Percentiles rank a stretch among this genome's conserved stretches.
Conservation (phyloP, 2,113 vertebrate genomes). For the Heloderma charlesbogerti region DNA sequence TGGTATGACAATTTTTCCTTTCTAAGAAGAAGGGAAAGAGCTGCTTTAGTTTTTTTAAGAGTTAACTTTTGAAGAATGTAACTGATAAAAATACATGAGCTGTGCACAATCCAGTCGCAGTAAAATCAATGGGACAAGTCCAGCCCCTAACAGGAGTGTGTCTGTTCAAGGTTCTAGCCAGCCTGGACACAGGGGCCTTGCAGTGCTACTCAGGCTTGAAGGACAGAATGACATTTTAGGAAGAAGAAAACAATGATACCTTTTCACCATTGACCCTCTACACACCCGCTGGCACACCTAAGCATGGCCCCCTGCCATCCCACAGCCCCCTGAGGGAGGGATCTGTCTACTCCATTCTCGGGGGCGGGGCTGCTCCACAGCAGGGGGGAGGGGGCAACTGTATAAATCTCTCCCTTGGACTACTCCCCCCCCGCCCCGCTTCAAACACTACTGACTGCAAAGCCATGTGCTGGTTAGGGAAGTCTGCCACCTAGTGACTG, state of each 20-base stretch:
- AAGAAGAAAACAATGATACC: background rate
- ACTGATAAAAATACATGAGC: background rate
- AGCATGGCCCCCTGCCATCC: no score
- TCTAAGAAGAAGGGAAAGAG: slow-evolving; percentile 35
- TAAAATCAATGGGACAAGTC: background rate
- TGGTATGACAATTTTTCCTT: slow-evolving; percentile 52
- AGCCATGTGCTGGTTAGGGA: no score
- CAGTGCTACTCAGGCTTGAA: background rate
- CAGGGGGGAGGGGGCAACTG: no score
- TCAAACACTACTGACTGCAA: no score
- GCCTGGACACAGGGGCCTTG: background rate
- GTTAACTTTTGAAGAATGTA: slow-evolving; percentile 44
- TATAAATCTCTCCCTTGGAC: no score
- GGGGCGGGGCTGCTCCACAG: no score
- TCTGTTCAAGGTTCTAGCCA: background rate
- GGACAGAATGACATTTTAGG: background rate
- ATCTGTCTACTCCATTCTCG: no score
- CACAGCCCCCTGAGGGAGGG: no score
- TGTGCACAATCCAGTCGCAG: background rate
- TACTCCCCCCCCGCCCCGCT: no score
- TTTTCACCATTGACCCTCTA: background rate
- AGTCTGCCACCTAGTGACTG: no score
- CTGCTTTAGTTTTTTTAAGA: background rate
- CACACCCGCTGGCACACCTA: background rate
- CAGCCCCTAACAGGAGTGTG: background rate